These are phyloP conservation scores for Siphlonurus alternatus DNA, from an alignment of 2,888 invertebrate genomes.

Conservation along the genomic window DNA sequence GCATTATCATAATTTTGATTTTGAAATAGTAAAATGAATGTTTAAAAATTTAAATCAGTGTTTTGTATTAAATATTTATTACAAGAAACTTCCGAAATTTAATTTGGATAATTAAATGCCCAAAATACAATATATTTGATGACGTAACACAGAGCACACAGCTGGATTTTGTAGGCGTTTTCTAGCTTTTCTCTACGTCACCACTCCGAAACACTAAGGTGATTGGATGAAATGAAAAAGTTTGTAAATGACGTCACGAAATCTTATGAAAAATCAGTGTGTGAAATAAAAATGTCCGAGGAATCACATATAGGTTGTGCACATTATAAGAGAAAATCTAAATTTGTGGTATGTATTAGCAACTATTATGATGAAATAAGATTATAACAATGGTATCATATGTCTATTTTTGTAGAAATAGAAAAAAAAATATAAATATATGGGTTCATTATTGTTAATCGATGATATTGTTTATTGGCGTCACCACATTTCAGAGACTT, in stretches of 20 bases:
- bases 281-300: neutral
- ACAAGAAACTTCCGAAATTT: no score
- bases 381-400: neutral
- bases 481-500: no score
- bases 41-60: no score
- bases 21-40: neutral
- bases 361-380: neutral
- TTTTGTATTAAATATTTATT: no score
- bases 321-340: slow-evolving; percentile 15
- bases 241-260: neutral
- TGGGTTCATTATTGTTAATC: no score
- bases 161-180: neutral
- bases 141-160: neutral
- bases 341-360: slow-evolving; percentile 14
- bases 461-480: no score
- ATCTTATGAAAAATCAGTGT: neutral
- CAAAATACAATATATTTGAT: neutral
- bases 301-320: slow-evolving; percentile 6
- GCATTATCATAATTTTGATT: neutral
- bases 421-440: no score
- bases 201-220: neutral
- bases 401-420: no score
- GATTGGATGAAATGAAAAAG: neutral
- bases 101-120: no score
- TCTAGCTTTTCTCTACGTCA: neutral